Conservation (phyloP, 2,888 invertebrate species). For the Dryococelus australis region DNA sequence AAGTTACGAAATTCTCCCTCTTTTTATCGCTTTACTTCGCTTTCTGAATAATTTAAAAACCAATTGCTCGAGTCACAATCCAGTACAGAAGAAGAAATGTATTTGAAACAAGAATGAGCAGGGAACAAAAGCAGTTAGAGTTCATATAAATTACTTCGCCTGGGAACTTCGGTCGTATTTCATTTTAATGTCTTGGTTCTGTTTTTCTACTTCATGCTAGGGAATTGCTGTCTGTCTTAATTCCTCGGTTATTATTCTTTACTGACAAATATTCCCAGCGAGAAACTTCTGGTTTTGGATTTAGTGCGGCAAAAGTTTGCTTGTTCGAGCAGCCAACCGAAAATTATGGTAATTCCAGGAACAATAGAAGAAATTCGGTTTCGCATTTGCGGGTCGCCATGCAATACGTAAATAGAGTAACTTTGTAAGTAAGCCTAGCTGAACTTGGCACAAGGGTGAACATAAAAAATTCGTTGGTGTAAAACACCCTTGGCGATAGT, state of each 20-base stretch:
- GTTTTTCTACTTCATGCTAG: background rate
- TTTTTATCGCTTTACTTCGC: background rate
- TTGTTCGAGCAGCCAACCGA: background rate
- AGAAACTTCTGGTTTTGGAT: background rate
- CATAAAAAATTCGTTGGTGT: too few relatives aligned
- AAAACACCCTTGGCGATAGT: too few relatives aligned
- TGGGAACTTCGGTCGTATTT: background rate
- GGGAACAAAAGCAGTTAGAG: background rate
- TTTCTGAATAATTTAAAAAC: background rate
- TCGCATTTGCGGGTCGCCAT: too few relatives aligned
- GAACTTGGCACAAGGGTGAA: too few relatives aligned
- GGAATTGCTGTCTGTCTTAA: background rate
- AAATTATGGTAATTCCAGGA: background rate
- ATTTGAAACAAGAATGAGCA: background rate
- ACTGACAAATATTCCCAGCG: background rate
- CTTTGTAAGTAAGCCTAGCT: too few relatives aligned
- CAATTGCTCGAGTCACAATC: background rate
- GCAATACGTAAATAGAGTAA: too few relatives aligned
- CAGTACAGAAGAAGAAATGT: background rate
- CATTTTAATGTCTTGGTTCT: background rate
- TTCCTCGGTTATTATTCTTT: constrained; percentile 7
- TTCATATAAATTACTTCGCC: background rate
- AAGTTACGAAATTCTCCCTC: background rate
- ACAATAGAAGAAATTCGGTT: too few relatives aligned
- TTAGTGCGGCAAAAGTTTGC: background rate